These are phyloP conservation scores for Heterodera carotae DNA, from an alignment of 1,140 invertebrate species.

Conservation along the genomic window DNA sequence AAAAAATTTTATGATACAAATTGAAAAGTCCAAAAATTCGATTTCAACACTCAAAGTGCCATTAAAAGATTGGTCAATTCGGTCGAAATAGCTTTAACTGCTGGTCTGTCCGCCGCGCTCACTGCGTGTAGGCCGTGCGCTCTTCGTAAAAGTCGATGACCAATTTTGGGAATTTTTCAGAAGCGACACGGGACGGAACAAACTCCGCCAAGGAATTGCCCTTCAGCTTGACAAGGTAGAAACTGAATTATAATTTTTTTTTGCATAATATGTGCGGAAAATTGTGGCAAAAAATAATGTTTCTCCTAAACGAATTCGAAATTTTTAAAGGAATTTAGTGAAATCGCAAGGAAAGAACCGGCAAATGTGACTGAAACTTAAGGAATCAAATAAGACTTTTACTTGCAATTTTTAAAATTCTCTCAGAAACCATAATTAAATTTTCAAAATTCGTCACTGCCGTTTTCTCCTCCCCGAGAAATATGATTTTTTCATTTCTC, in stretches of 20 bases:
- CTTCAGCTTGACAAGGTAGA: conserved; percentile 13
- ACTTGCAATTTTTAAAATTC: no score
- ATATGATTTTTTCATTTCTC: no score
- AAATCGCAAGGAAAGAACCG: no score
- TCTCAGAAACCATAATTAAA: no score
- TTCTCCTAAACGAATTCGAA: neutral
- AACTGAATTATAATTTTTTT: no score
- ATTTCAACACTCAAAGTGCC: no score
- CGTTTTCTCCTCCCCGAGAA: no score
- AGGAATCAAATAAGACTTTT: no score
- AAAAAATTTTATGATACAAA: neutral
- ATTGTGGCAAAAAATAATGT: neutral
- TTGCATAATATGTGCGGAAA: neutral
- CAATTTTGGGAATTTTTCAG: conserved; percentile 16
- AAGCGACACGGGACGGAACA: neutral
- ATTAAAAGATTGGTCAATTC: neutral
- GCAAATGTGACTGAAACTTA: no score
- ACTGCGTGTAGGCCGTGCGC: neutral
- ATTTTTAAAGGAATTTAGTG: no score
- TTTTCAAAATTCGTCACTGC: no score
- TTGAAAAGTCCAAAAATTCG: neutral
- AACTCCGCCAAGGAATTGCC: conserved; percentile 8
- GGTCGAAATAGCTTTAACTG: neutral
- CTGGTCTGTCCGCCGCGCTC: neutral
- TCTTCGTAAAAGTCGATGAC: conserved; percentile 34